Evolutionary conservation across 2,113 vertebrate species (phyloP), one percentile per base, ranked within the genome.

Genomic region (Neopipo cinnamomea): DNA sequence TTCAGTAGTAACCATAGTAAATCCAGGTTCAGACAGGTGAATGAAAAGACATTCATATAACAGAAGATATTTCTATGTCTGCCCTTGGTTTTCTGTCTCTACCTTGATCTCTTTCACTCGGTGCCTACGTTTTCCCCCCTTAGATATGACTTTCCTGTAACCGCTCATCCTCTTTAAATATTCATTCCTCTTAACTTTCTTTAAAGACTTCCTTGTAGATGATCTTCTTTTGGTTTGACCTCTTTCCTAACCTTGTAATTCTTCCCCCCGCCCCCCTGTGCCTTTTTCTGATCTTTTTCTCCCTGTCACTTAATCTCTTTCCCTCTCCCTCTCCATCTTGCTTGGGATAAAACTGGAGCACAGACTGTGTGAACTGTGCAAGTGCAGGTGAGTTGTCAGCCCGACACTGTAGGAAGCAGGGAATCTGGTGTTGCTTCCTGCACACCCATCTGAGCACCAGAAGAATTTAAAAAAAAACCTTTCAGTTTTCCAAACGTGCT

Each of bases 171-270:
- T 0, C 87, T 94, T 96, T 85, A 95, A 95, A 91, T 95, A 93
- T 90, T 96, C 0, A 87, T 94, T 91, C 47, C 55, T 75, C 72
- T 84, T 70, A 83, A 85, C 93, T 96, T 97, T 81, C 70, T 95
- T 88, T 89, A 85, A 94, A 95, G 85, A 42, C 61, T 90, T 79
- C 59, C 92, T 86, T 88, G 50, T 85, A 79, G 92, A 67, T 68
- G 58, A 72, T 74, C 62, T 50, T 83, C 75, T 91, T 95, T 81
- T 89, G 85, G 25, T 77, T 92, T 96, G 93, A 96, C 93, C 90
- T 91, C 61, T 89, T 88, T 72, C 79, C 90, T 96, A 80, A 88
- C 90, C 85, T 74, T 47, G 39, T 88, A 76, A 53, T 88, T 86
- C 44, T 78, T 76, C 41, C 7, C 5, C 4, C 9, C 16, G 12